Base-by-base conservation (phyloP, 1,140 invertebrate species). In the Danaus melanippus region DNA sequence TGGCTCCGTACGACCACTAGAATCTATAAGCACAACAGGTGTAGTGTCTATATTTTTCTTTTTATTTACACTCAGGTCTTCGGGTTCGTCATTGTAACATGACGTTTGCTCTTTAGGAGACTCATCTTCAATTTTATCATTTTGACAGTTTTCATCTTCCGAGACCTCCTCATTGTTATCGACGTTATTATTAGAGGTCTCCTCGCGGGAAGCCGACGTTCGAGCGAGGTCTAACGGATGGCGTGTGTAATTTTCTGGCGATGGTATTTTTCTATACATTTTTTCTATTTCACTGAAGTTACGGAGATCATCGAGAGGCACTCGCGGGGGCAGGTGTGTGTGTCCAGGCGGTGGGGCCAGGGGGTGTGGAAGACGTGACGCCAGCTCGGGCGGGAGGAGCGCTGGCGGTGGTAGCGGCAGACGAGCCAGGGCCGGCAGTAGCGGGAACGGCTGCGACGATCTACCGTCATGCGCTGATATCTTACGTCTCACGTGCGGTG, bases 401-500 rank as follows among this genome's bases (percentile, higher is more conserved):
- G 74, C 61, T 7, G 66, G 81, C 55, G 84, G 77, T 41, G 82
- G 85, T 41, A 88, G 56, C 12, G 85, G 85, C 52, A 87, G 40
- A 64, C 88, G 60, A 58, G 91, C 79, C 48, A 86, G 88, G 21
- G 91, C 90, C 1, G 92, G 92, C 8, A 93, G 76, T 2, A 95
- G 71, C 10, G 93, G 92, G 71, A 94, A 94, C n/a, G 94, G 92
- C 86, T 95, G 94, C 6, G 95, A 90, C 41, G 94, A 96, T 21
- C 96, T 90, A 1, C 96, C 96, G 74, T 97, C 96, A 71, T 97
- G 95, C 2, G 96, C 95, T 47, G 95, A 96, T 59, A 97, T 96
- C 88, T 97, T 97, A 63, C 96, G 89, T 40, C 96, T 89, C 39
- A 96, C 88, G 79, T 98, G 96, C 5, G 97, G 96, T 15, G 95